These are phyloP conservation scores for Hololepta plana DNA, from an alignment of 2,888 invertebrate genomes.

Conservation along the genomic window DNA sequence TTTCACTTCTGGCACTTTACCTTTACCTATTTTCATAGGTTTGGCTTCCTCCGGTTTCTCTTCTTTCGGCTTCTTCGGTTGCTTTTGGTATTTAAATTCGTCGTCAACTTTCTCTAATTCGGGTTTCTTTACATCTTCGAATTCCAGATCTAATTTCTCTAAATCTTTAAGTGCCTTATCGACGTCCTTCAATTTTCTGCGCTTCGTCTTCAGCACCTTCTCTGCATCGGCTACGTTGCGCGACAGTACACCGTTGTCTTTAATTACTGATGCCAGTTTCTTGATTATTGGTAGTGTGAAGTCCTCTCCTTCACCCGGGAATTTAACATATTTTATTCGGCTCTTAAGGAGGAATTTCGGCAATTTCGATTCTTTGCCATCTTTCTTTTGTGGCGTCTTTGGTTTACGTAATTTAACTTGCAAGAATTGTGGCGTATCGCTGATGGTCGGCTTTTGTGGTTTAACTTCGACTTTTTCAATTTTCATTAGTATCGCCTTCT, in stretches of 20 bases:
- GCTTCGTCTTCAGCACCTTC: constrained; percentile 21
- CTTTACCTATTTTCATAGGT: constrained; percentile 27
- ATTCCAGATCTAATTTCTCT: constrained; percentile 28
- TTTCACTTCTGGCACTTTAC: constrained; percentile 23
- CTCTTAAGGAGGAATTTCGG: constrained; percentile 31
- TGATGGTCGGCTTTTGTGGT: constrained; percentile 37
- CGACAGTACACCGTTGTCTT: constrained; percentile 28
- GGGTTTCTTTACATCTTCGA: constrained; percentile 24
- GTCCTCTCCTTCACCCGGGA: constrained; percentile 25
- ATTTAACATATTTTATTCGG: constrained; percentile 25
- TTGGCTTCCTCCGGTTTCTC: constrained; percentile 21
- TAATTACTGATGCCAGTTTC: constrained; percentile 18
- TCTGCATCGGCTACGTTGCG: constrained; percentile 31
- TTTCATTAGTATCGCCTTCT: constrained; percentile 4
- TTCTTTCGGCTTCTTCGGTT: constrained; percentile 28
- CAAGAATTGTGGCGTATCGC: constrained; percentile 34
- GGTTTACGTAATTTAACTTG: constrained; percentile 33
- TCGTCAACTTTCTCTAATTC: constrained; percentile 20
- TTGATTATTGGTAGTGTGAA: constrained; percentile 19
- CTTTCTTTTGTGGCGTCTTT: constrained; percentile 20
- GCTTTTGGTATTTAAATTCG: constrained; percentile 12
- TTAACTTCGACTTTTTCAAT: constrained; percentile 25
- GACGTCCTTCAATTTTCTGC: constrained; percentile 18
- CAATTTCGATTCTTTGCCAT: constrained; percentile 20
- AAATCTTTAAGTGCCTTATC: constrained; percentile 23